Percentiles rank a stretch among this genome's conserved stretches.
These are phyloP conservation scores for Indicator indicator DNA, from an alignment of 2,113 vertebrate species.

Conservation along the genomic window DNA sequence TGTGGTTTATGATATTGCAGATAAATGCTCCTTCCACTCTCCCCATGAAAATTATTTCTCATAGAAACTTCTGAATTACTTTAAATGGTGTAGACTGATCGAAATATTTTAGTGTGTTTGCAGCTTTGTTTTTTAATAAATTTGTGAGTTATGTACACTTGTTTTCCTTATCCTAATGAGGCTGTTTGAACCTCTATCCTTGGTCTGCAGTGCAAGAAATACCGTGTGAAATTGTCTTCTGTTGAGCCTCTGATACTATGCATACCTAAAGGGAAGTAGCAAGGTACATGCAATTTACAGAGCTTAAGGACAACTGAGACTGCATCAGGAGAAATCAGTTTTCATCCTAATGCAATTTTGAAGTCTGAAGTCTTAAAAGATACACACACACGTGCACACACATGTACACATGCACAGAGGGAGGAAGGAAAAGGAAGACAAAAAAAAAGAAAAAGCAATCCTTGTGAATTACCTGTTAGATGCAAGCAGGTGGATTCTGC, in stretches of 20 bases:
- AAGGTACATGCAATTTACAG: not conserved
- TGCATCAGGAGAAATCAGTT: not conserved
- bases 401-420: not conserved
- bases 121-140: constrained; percentile 29
- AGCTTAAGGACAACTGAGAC: not conserved
- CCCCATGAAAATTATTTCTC: constrained; percentile 60
- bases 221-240: not conserved
- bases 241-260: not conserved
- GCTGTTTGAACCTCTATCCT: not conserved
- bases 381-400: accelerated
- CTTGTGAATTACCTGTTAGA: not conserved
- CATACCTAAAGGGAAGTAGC: not conserved
- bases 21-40: constrained; percentile 27
- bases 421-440: not conserved
- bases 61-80: constrained; percentile 57
- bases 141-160: constrained; percentile 10
- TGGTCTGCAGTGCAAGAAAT: not conserved
- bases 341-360: not conserved
- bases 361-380: not conserved
- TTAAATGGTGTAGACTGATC: constrained; percentile 44
- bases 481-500: not conserved
- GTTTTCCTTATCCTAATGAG: not conserved
- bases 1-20: constrained; percentile 19
- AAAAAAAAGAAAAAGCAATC: not conserved
- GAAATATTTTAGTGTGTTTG: constrained; percentile 59